Base-by-base conservation (phyloP, 2,888 invertebrate genomes). In the Euplagia quadripunctaria region DNA sequence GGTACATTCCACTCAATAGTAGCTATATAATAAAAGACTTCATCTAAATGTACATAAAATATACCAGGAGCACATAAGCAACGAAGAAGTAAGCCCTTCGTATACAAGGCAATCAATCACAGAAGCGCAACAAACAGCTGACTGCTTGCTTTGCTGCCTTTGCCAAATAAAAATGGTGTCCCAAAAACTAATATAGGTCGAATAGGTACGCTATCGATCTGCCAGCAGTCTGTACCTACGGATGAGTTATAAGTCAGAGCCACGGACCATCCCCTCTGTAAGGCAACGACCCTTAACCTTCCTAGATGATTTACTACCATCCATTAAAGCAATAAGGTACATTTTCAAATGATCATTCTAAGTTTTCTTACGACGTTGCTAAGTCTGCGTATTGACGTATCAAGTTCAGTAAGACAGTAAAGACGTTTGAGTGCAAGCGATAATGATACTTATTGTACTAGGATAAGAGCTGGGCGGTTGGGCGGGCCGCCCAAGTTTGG, bases 191-290 rank as follows among this genome's bases (percentile, higher is more conserved):
- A n/a, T n/a, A n/a, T n/a, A n/a, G n/a, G n/a, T n/a, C n/a, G 79
- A 91, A 90, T 93, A 93, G 91, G 91, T 91, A 88, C 83, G 82
- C 82, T 94, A 95, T 95, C 92, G 95, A 95, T 94, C 92, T 88
- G 85, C 75, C 81, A 64, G n/a, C 46, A 77, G 84, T 85, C 89
- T 88, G 89, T 93, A 93, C 93, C 93, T 94, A 94, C 93, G 86
- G 91, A 93, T 93, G 93, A 94, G 91, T 91, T 94, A 92, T 93
- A 94, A 92, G 91, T 90, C 91, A 91, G 88, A 87, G 85, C 86
- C 87, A 83, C 31, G 73, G 83, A 82, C 88, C 91, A 89, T 86
- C 90, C 90, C 88, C 88, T 83, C 82, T 76, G 78, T 84, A 83
- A 89, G 89, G 83, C 89, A 87, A 87, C 94, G 92, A 93, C 93